These are phyloP conservation scores for Homarus gammarus DNA, from an alignment of 2,888 invertebrate genomes.

Conservation along the genomic window DNA sequence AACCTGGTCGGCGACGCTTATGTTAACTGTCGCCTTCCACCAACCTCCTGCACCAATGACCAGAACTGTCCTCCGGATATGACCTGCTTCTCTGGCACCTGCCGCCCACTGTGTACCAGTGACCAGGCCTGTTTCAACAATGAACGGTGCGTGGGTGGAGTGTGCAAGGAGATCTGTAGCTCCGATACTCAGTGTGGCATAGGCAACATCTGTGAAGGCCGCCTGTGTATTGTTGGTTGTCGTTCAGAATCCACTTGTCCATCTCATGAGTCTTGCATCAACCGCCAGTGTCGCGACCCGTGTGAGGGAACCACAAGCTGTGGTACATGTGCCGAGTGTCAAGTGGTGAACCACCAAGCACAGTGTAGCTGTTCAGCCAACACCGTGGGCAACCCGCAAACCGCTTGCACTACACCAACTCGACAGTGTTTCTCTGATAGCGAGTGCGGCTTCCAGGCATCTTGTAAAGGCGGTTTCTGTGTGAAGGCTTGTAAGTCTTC, in stretches of 20 bases:
- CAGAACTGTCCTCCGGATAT: conserved; percentile 86
- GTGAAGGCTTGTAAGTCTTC: conserved; percentile 84
- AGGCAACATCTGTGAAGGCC: conserved; percentile 91
- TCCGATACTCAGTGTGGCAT: conserved; percentile 86
- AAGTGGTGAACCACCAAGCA: conserved; percentile 88
- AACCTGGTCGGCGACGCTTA: conserved; percentile 77
- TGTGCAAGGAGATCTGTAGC: conserved; percentile 91
- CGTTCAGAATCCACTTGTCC: conserved; percentile 90
- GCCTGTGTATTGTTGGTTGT: conserved; percentile 92
- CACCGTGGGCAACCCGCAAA: conserved; percentile 89
- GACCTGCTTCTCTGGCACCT: conserved; percentile 88
- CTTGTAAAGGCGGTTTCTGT: conserved; percentile 86
- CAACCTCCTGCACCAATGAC: conserved; percentile 82
- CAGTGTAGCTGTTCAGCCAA: conserved; percentile 91
- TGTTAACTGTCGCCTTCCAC: conserved; percentile 78
- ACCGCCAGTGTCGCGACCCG: conserved; percentile 91
- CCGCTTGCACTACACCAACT: conserved; percentile 87
- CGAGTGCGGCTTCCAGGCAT: conserved; percentile 82
- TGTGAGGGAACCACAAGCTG: conserved; percentile 87
- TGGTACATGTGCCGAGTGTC: conserved; percentile 90
- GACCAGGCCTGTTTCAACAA: conserved; percentile 90
- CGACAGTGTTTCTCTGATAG: conserved; percentile 82
- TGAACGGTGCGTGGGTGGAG: conserved; percentile 90
- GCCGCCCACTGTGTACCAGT: conserved; percentile 88
- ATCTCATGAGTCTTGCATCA: conserved; percentile 87